These are phyloP conservation scores for Hypocryptadius cinnamomeus DNA, from an alignment of 2,113 vertebrate species.

Conservation along the genomic window DNA sequence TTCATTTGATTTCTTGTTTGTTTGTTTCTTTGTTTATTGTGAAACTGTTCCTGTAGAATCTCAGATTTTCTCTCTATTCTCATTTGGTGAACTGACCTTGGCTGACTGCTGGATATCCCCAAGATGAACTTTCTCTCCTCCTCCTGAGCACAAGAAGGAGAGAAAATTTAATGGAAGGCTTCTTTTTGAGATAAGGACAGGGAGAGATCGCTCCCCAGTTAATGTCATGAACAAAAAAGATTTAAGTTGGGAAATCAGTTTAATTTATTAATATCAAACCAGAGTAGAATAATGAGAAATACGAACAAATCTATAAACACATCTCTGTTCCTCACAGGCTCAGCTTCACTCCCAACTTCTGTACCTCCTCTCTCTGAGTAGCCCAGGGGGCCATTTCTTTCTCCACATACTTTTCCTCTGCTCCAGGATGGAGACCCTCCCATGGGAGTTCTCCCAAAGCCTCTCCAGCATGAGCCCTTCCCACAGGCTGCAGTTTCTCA, in stretches of 20 bases:
- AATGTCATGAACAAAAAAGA: not conserved
- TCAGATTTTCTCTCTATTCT: not conserved
- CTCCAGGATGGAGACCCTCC: not conserved
- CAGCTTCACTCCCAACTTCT: not conserved
- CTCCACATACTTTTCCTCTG: not conserved
- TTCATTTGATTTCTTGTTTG: not conserved
- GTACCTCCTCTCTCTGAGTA: not conserved
- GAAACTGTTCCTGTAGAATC: not conserved
- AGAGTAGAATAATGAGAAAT: not conserved
- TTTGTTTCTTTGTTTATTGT: not conserved
- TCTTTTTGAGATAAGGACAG: not conserved
- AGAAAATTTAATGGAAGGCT: not conserved
- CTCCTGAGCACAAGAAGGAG: not conserved
- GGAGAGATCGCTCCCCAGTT: not conserved
- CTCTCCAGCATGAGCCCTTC: accelerated
- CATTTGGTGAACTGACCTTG: not conserved
- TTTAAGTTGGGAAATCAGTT: not conserved
- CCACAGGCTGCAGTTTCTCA: not conserved
- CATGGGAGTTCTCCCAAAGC: accelerated
- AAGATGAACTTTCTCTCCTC: not conserved
- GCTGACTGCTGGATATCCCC: accelerated
- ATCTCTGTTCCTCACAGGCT: not conserved
- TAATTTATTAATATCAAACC: not conserved
- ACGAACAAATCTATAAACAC: not conserved
- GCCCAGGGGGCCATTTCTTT: not conserved